phyloP scores from a whole-genome alignment of 2,888 invertebrate species.

The Ypsolopha scabrella region DNA sequence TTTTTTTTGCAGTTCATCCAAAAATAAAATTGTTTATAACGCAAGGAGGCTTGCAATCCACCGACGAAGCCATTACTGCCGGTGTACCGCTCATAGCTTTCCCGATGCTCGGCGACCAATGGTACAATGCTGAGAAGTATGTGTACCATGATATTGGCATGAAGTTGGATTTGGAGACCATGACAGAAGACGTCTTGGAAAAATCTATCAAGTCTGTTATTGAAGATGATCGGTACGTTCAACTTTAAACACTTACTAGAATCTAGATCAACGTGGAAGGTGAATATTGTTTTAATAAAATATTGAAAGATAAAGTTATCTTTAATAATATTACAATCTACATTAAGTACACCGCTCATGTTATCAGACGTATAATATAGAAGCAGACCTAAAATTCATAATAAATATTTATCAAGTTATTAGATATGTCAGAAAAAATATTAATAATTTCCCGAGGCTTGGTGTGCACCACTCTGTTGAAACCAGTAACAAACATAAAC shows the following conservation, averaged over 20 bases:
- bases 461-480: no score
- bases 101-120: conserved; percentile 1
- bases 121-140: conserved; percentile 1
- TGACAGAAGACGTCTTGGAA: not conserved
- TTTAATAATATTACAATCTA: no score
- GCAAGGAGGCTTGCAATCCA: conserved; percentile 1
- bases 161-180: not conserved
- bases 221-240: not conserved
- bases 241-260: not conserved
- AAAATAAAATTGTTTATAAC: conserved; percentile 2
- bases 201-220: not conserved
- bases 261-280: not conserved
- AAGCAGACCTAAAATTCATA: no score
- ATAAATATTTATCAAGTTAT: no score
- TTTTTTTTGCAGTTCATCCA: not conserved
- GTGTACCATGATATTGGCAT: not conserved
- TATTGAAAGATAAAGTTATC: not conserved
- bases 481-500: no score
- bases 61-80: not conserved
- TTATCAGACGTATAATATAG: no score
- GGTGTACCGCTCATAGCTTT: not conserved
- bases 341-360: no score
- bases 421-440: no score
- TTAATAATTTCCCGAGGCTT: no score
- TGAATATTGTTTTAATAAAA: no score